Evolutionary conservation across 1,140 invertebrate species (phyloP).

Genomic region (Sinonovacula constricta): DNA sequence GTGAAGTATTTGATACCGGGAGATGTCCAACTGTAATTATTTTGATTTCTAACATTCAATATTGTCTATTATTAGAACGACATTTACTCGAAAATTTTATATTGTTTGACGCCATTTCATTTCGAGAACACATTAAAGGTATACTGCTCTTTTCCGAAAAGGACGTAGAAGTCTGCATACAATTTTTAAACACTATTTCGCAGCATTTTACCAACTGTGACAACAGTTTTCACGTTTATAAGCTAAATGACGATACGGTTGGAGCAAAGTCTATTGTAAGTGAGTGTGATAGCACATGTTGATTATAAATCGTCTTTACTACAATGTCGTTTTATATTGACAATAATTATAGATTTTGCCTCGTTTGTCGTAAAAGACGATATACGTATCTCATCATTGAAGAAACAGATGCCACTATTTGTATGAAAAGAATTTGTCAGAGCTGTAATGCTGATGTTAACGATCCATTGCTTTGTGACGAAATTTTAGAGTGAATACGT

Average conservation of each 20-base stretch:
- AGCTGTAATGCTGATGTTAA: not conserved
- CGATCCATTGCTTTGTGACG: not conserved
- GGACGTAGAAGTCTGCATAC: not conserved
- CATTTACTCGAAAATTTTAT: not conserved
- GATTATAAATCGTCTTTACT: not conserved
- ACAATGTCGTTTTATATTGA: conserved; percentile 9
- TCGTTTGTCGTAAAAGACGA: conserved; percentile 13
- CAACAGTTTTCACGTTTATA: no score
- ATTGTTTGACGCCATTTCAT: not conserved
- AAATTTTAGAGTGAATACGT: not conserved
- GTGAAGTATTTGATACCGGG: conserved; percentile 16
- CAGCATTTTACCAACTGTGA: not conserved
- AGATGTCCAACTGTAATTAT: not conserved
- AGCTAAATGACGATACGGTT: no score
- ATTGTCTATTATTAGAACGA: not conserved
- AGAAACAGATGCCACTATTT: not conserved
- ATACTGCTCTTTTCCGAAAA: conserved; percentile 2
- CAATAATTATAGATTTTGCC: not conserved
- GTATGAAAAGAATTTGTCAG: not conserved
- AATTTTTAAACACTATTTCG: not conserved
- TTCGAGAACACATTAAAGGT: not conserved
- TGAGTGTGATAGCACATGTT: conserved; percentile 14
- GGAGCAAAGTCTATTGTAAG: not conserved
- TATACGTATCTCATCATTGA: not conserved
- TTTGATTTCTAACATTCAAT: not conserved